Percentiles rank a stretch among this genome's conserved stretches.
Evolutionary conservation across 2,113 vertebrate genomes (phyloP).

Genomic region (Lepisosteus osseus): DNA sequence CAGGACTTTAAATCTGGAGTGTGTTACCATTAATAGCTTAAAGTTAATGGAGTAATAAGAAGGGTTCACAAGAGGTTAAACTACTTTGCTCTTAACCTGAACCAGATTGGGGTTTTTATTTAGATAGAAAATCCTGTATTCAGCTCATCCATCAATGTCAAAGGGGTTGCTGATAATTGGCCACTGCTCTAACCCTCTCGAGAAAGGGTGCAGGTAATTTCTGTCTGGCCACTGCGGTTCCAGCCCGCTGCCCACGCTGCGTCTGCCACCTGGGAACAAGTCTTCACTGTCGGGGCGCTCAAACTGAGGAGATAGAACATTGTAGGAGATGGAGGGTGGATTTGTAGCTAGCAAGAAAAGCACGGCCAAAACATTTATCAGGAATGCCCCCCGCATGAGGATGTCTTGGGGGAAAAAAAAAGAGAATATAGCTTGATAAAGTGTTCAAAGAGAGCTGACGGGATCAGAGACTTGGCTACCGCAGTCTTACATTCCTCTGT

Average conservation of each 20-base stretch:
- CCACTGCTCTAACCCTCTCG: not conserved
- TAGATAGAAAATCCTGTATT: not conserved
- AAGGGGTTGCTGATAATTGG: not conserved
- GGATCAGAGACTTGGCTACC: constrained; percentile 24
- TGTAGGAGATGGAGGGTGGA: constrained; percentile 41
- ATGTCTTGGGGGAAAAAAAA: not conserved
- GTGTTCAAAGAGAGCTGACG: constrained; percentile 30
- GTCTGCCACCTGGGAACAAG: constrained; percentile 47
- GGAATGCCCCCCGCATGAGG: constrained; percentile 24
- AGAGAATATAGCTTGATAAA: constrained; percentile 39
- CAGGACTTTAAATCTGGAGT: not conserved
- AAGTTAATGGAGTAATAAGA: not conserved
- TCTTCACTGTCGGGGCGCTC: constrained; percentile 38
- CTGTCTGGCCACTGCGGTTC: not conserved
- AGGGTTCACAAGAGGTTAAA: constrained; percentile 1
- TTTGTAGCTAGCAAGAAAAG: constrained; percentile 41
- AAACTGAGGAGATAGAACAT: constrained; percentile 50
- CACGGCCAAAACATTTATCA: constrained; percentile 57
- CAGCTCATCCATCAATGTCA: constrained; percentile 2
- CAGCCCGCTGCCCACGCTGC: not conserved
- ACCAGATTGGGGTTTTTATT: constrained; percentile 1
- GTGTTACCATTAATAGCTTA: not conserved
- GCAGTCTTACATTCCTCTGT: constrained; percentile 44
- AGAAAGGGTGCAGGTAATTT: not conserved
- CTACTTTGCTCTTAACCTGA: not conserved